Evolutionary conservation across 2,113 vertebrate species (phyloP), one percentile per base, ranked within the genome.

Genomic region (Rhinopomastus cyanomelas): DNA sequence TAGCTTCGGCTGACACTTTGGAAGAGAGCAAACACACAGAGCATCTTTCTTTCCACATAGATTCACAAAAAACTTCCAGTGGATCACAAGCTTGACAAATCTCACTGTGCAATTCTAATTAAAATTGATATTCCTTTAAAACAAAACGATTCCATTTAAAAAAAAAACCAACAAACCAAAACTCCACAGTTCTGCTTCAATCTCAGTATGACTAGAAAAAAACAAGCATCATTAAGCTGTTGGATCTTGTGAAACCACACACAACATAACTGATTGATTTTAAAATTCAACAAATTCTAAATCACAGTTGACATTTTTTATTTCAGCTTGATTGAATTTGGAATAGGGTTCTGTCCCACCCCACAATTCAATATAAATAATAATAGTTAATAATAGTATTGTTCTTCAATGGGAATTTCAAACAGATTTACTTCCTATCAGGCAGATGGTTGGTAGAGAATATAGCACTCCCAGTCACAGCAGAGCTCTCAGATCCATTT

Each of bases 321-420:
- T 46, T 87, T 49, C 56, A 67, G 51, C 18, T 90, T 87, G 75
- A 92, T 81, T 93, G 85, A 17, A 46, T 94, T 89, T 89, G 52
- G 59, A 90, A 88, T 69, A 12, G 12, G 36, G 60, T 88, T 94
- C 52, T 78, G 62, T 79, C 80, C 62, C 78, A 90, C 51, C 22
- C 62, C 81, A 27, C 81, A 86, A 68, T 90, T 84, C 92, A 93
- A 89, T 91, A 94, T 51, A 51, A 84, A 36, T 78, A 90, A 83
- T 85, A 78, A 74, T 51, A 62, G 67, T 57, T 78, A 90, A 83
- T 85, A 78, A 74, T 51, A 62, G 67, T 57, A 62, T 89, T 94
- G 66, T 57, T 91, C 46, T 90, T 94, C 77, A 65, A 21, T 3
- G 12, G 86, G 88, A 95, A 92, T 96, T 88, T 92, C 60, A 94